These are phyloP conservation scores for Caenorhabditis sp. DNA, from an alignment of 2,888 invertebrate genomes.

Conservation along the genomic window DNA sequence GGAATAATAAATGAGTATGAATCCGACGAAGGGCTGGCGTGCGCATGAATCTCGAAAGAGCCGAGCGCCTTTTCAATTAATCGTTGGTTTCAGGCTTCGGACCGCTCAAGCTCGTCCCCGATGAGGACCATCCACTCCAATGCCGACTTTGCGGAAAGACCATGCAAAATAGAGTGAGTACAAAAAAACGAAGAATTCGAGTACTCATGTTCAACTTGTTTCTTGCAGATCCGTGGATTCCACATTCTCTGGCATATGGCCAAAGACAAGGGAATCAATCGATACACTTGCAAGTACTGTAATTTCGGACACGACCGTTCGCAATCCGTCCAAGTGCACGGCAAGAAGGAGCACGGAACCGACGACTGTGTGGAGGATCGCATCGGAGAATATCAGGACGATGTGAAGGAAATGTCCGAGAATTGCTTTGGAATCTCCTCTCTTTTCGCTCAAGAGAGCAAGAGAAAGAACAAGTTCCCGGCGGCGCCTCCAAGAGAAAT, in stretches of 20 bases:
- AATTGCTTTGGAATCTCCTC: constrained; percentile 77
- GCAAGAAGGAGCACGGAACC: constrained; percentile 75
- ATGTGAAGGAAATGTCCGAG: constrained; percentile 77
- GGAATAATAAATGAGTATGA: background rate
- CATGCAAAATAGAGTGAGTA: constrained; percentile 72
- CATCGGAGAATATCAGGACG: constrained; percentile 75
- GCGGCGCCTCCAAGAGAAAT: constrained; percentile 57
- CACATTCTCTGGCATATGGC: constrained; percentile 78
- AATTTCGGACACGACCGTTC: constrained; percentile 77
- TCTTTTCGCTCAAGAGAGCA: constrained; percentile 73
- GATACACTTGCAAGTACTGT: constrained; percentile 77
- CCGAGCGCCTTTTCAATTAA: background rate
- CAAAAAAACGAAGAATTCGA: too few species aligned
- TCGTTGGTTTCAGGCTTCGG: constrained; percentile 23
- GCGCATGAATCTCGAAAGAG: background rate
- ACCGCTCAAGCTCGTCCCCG: constrained; percentile 51
- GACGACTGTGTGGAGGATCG: constrained; percentile 75
- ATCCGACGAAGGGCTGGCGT: background rate
- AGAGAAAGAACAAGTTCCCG: constrained; percentile 73
- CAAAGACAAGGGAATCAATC: constrained; percentile 77
- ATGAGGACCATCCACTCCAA: constrained; percentile 76
- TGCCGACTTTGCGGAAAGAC: constrained; percentile 77
- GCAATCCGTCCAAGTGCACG: constrained; percentile 76
- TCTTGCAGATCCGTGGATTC: constrained; percentile 74
- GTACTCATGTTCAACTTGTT: background rate